Conservation (phyloP, 2,888 invertebrate genomes). For the Esperia sulphurella region DNA sequence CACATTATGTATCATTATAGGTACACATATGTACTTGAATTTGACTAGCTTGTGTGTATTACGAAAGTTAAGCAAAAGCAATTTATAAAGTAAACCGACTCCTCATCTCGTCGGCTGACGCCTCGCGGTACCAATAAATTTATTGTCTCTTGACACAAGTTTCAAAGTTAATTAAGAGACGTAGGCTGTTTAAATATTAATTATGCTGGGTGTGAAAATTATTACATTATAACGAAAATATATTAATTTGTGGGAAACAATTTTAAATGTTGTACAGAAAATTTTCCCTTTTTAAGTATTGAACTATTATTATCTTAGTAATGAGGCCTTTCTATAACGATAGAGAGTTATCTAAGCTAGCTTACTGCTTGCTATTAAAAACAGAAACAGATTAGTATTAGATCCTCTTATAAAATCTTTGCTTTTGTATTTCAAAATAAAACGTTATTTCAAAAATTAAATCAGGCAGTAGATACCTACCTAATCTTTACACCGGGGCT, state of each 20-base stretch:
- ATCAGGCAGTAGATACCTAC: too few species aligned
- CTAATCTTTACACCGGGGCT: too few species aligned
- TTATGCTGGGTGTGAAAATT: not conserved
- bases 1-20: too few species aligned
- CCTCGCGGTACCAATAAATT: conserved; percentile 4
- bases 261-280: not conserved
- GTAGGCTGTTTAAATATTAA: not conserved
- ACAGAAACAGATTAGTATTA: too few species aligned
- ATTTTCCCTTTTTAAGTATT: too few species aligned
- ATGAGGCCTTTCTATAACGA: too few species aligned
- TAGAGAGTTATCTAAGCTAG: too few species aligned
- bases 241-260: not conserved
- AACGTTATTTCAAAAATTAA: too few species aligned
- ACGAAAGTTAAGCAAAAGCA: conserved; percentile 1
- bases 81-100: conserved; percentile 4
- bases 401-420: too few species aligned
- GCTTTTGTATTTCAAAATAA: too few species aligned
- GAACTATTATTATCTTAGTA: too few species aligned
- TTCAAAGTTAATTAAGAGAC: conserved; percentile 3
- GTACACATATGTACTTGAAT: not conserved
- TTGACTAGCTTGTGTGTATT: not conserved
- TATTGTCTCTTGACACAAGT: conserved; percentile 3
- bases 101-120: not conserved
- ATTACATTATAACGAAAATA: not conserved
- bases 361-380: too few species aligned